Evolutionary conservation across 2,888 invertebrate species (phyloP).

Genomic region (Caenorhabditis angaria): DNA sequence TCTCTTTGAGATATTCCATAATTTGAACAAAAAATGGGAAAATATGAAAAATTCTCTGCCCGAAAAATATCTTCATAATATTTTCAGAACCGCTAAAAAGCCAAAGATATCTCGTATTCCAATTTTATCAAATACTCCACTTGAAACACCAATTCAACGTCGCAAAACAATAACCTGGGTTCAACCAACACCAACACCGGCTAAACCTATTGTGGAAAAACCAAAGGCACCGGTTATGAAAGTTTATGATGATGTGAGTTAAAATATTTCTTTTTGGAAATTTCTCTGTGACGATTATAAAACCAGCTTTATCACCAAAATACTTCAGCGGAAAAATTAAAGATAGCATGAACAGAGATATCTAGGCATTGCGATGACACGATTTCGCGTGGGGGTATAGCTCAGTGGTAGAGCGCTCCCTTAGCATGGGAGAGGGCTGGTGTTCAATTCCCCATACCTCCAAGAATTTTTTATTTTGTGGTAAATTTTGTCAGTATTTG

Average conservation of each 20-base stretch:
- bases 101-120: not conserved
- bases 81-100: not conserved
- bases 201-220: not conserved
- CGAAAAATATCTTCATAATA: too few species aligned
- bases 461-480: constrained; percentile 26
- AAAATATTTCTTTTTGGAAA: not conserved
- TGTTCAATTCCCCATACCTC: constrained; percentile 64
- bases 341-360: too few species aligned
- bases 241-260: constrained; percentile 1
- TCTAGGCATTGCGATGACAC: too few species aligned
- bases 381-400: constrained; percentile 64
- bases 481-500: too few species aligned
- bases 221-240: not conserved
- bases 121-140: not conserved
- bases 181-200: not conserved
- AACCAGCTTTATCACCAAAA: too few species aligned
- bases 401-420: constrained; percentile 68
- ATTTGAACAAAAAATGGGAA: too few species aligned
- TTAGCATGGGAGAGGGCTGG: constrained; percentile 67
- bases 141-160: not conserved
- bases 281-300: not conserved
- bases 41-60: too few species aligned
- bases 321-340: not conserved
- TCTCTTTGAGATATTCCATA: too few species aligned
- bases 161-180: not conserved